Base-by-base conservation (phyloP, 1,140 invertebrate genomes). In the Dendroctonus ponderosae region DNA sequence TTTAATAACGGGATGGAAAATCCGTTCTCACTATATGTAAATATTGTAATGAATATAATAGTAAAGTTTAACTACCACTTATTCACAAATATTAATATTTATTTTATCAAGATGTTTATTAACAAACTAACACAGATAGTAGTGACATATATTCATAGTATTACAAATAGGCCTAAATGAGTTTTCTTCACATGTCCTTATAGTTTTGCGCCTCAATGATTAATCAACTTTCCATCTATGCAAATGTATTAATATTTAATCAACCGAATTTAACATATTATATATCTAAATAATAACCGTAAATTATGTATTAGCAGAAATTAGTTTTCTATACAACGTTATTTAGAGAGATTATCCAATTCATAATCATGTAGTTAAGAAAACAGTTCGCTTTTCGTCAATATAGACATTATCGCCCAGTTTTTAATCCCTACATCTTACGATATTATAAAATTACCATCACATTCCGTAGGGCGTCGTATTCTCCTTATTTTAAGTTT, bases 1-100 rank as follows among this genome's bases (percentile, higher is more conserved):
- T 75, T 74, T 76, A 72, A 74, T 74, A 82, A 82, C 84, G 82
- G 83, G 79, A 83, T 84, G 82, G 83, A 83, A 85, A 83, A 79
- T 79, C 83, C 84, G 82, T 81, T 83, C 82, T 85, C 81, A 85
- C 83, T 86, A 85, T 85, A 80, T 68, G 61, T 71, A 72, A 69
- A 71, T 74, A 74, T 76, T 76, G 69, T 75, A 75, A 67, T 67
- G 67, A 67, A 67, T 72, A 68, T 49, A 65, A 48, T 62, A 62
- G 26, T 62, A 62, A 68, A 51, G 49, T 52, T 62, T 62, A 73
- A 71, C 75, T 76, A 77, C 74, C 64, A 72, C 54, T 74, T 75
- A 75, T 69, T 75, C 71, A 71, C 72, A 75, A 72, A 72, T 71
- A 73, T 66, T 38, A 67, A 61, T 61, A 61, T 68, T 51, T 53